These are phyloP conservation scores for Zalophus californianus DNA, from an alignment of 2,797 vertebrate species.

Conservation along the genomic window DNA sequence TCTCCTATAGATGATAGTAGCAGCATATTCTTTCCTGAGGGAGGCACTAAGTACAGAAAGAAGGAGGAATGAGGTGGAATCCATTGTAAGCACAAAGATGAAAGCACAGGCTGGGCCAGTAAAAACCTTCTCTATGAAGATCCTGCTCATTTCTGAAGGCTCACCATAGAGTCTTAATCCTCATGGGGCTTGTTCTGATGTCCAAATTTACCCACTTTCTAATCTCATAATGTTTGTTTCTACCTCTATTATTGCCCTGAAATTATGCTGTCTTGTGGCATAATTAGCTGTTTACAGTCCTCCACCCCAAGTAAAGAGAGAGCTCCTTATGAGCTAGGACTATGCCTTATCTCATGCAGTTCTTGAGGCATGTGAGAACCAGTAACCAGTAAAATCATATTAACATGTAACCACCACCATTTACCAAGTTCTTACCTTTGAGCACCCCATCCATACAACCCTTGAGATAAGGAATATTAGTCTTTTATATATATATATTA, in stretches of 20 bases:
- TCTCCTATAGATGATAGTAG: not conserved
- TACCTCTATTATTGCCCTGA: not conserved
- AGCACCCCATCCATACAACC: not conserved
- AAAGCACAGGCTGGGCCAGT: not conserved
- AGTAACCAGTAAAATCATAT: not conserved
- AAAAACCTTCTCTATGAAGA: not conserved
- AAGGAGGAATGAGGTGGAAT: not conserved
- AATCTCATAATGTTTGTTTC: not conserved
- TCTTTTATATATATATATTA: not conserved
- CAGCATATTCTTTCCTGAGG: not conserved
- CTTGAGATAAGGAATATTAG: not conserved
- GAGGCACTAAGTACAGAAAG: no score
- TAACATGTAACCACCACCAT: not conserved
- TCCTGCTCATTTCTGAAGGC: not conserved
- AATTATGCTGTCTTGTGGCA: not conserved
- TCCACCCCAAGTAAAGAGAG: not conserved
- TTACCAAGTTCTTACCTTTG: not conserved
- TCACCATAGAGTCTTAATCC: not conserved
- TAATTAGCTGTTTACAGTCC: not conserved
- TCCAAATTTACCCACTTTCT: not conserved
- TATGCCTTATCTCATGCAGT: fast-evolving
- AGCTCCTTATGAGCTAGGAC: not conserved
- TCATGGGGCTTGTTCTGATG: not conserved
- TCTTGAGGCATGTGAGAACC: not conserved
- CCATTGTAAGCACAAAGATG: not conserved